Conservation (phyloP, 2,888 invertebrate species). For the Drosophila vallismaia region DNA sequence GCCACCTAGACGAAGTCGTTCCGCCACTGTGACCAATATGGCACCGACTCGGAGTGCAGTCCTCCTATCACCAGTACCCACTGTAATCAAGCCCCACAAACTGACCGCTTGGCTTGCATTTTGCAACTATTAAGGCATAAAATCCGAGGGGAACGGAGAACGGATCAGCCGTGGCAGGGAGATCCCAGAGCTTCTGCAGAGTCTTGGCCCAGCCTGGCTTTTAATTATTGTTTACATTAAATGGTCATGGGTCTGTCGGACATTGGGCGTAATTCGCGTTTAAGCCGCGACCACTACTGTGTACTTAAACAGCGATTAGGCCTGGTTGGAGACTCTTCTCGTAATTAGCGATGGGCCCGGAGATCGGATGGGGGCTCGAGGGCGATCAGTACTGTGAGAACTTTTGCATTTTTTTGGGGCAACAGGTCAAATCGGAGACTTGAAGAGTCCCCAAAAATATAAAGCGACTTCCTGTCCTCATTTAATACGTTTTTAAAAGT, state of each 20-base stretch:
- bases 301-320: slow-evolving; percentile 80
- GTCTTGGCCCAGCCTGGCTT: slow-evolving; percentile 53
- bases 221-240: slow-evolving; percentile 80
- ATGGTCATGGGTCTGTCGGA: slow-evolving; percentile 74
- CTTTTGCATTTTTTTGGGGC: slow-evolving; percentile 57
- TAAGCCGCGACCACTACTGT: slow-evolving; percentile 63
- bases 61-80: slow-evolving; percentile 30
- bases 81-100: slow-evolving; percentile 41
- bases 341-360: slow-evolving; percentile 56
- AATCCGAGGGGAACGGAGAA: slow-evolving; percentile 28
- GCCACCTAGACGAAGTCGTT: slow-evolving; percentile 48
- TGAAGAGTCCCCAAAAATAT: slow-evolving; percentile 12
- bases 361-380: slow-evolving; percentile 1
- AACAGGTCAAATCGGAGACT: slow-evolving; percentile 63
- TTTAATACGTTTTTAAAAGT: slow-evolving; percentile 73
- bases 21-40: slow-evolving; percentile 61
- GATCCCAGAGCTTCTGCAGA: slow-evolving; percentile 24
- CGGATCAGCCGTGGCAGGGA: slow-evolving; percentile 9
- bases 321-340: slow-evolving; percentile 35
- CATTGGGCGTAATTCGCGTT: slow-evolving; percentile 80
- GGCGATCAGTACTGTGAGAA: slow-evolving; percentile 65
- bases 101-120: slow-evolving; percentile 59
- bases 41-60: slow-evolving; percentile 42
- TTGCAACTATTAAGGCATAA: slow-evolving; percentile 73
- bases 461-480: slow-evolving; percentile 59